Evolutionary conservation across 1,140 invertebrate species (phyloP), one percentile per base, ranked within the genome.

Genomic region (Drosophila sturtevanti): DNA sequence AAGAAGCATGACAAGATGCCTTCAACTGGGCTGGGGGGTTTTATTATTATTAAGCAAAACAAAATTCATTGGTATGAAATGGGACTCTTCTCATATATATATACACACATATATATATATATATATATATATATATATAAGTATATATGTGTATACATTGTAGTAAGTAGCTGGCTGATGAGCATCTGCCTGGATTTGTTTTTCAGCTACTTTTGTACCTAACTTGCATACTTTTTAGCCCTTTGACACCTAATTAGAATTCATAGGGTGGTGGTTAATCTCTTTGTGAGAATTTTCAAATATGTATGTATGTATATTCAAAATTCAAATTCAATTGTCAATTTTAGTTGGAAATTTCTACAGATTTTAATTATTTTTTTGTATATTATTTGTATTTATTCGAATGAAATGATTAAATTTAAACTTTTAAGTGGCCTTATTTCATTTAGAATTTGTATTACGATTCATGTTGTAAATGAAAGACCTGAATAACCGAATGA

Each of bases 181-280:
- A 61, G 58, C 59, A 62, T 62, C 66, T 51, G 41, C 55, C 18
- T 27, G 41, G 10, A 48, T 27, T 61, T 51, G 31, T 18, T 24
- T 38, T 24, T 22, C 56, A 34, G 31, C 55, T 27, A 48, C 48
- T 58, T 54, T 52, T 31, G 44, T 48, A 68, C 27, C 41, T 34
- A 31, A 27, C 61, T 51, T 12, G 16, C 21, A 22, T 34, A 0
- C 24, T 31, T 51, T 38, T 7, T 10, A 52, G 52, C 66, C 66
- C 59, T 18, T 58, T 62, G 60, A 62, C 31, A 60, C 59, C 59
- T 54, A 68, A 68, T 68, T 68, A 60, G 52, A 60, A 68, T 68
- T 68, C 66, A 68, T 68, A 21, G n/a, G n/a, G n/a, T n/a, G n/a
- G 66, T 59, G 62, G 48, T 35, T 68, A 68, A 68, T 62, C 65